Conservation (phyloP, 37 sponge, comb jelly and placozoan genomes). For the Trichoplax adhaerens region DNA sequence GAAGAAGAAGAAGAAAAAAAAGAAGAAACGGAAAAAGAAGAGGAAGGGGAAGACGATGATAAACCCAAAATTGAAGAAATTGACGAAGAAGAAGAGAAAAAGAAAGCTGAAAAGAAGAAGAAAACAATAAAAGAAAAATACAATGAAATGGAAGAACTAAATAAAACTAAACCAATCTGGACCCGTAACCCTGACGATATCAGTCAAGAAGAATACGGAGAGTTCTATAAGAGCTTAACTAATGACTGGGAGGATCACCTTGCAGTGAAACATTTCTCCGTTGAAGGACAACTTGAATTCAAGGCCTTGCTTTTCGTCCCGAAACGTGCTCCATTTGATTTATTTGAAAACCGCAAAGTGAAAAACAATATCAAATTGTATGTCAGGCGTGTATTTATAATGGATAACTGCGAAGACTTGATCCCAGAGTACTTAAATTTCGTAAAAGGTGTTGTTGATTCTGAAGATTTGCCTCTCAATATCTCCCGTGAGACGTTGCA, state of each 20-base stretch:
- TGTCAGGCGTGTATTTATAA: constrained; percentile 97
- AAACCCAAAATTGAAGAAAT: constrained; percentile 33
- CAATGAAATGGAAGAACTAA: constrained; percentile 87
- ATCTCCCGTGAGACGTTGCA: constrained; percentile 97
- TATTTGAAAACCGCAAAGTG: constrained; percentile 94
- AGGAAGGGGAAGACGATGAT: constrained; percentile 14
- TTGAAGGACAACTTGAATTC: constrained; percentile 98
- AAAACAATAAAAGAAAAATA: constrained; percentile 91
- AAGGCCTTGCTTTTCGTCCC: constrained; percentile 89
- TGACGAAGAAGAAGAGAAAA: constrained; percentile 57
- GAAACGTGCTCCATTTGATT: constrained; percentile 92
- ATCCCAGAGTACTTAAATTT: constrained; percentile 99
- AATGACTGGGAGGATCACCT: constrained; percentile 99
- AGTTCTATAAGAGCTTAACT: constrained; percentile 98
- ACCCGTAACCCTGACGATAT: constrained; percentile 97
- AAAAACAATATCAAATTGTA: constrained; percentile 99
- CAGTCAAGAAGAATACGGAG: constrained; percentile 89
- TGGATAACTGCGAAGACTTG: constrained; percentile 98
- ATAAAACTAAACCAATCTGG: constrained; percentile 98
- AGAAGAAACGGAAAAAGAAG: constrained; percentile 35
- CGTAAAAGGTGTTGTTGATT: constrained; percentile 91
- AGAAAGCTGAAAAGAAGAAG: constrained; percentile 32
- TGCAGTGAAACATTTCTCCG: constrained; percentile 98
- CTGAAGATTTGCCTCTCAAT: constrained; percentile 96
- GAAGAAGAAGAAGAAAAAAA: constrained; percentile 64